Evolutionary conservation across 2,888 invertebrate species (phyloP), one percentile per base, ranked within the genome.

Genomic region (Euzophera pinguis): DNA sequence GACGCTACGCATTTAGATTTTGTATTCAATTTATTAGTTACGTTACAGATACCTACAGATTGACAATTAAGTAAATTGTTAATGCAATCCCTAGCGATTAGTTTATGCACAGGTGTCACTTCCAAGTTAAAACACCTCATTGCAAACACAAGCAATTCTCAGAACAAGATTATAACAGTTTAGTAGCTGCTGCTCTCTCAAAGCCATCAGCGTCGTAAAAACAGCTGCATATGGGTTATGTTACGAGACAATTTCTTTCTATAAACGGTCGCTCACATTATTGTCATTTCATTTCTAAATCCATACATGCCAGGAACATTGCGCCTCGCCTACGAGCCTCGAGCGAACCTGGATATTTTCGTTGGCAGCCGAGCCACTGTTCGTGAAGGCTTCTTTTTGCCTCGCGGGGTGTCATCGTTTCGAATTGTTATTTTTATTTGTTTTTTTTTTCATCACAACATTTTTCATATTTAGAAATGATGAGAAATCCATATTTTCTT

Each of bases 201-300:
- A 9, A 29, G 17, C 17, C 3, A 32, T 9, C 45, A 32, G 10
- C 16, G 5, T 45, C 43, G 29, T 43, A 29, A 43, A 45, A 34
- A 12, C 14, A n/a, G n/a, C n/a, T n/a, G n/a, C n/a, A 32, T 32
- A 34, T 45, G 14, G 22, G 32, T 45, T n/a, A n/a, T n/a, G n/a
- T n/a, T 45, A 45, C 45, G 45, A 45, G 45, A 13, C 45, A 32
- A 14, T 45, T 45, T 45, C 45, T 45, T 45, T 45, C 45, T 45
- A 45, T 45, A 45, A 45, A 49, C 29, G 38, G 38, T 8, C 12
- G 22, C n/a, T n/a, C n/a, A n/a, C 22, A 27, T 38, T 49, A 27
- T 29, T 49, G 27, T 49, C 37, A 38, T 14, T 49, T 39, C 39
- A 49, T 49, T 49, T 38, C 49, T 49, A 49, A 38, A 49, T 49